Conservation (phyloP, 2,888 invertebrate genomes). For the Tachina grossa region DNA sequence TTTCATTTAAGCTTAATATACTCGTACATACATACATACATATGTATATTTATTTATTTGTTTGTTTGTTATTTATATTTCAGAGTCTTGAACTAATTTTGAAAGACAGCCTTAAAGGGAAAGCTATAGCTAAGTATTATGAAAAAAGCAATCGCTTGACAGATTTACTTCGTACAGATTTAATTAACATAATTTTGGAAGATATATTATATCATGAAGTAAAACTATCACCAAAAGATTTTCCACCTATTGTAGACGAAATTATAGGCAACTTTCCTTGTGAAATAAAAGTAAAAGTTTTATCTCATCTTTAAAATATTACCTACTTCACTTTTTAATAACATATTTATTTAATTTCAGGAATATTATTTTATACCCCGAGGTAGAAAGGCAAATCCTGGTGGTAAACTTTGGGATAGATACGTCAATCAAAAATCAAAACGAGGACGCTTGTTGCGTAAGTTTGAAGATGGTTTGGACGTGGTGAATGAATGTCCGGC, state of each 20-base stretch:
- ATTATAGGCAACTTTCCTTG: constrained; percentile 21
- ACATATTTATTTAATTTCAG: constrained; percentile 1
- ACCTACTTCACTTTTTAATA: not conserved
- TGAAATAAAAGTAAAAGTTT: constrained; percentile 43
- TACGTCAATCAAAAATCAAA: constrained; percentile 54
- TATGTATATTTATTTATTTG: no score
- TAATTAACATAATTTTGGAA: constrained; percentile 48
- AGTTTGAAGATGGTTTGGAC: constrained; percentile 23
- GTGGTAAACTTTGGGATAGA: constrained; percentile 54
- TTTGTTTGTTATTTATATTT: not conserved
- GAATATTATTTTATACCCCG: constrained; percentile 56
- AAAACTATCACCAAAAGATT: constrained; percentile 35
- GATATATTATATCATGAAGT: constrained; percentile 35
- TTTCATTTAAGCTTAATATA: not conserved
- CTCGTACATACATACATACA: no score
- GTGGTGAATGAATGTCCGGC: not conserved
- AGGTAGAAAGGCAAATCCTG: constrained; percentile 32
- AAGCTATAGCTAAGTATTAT: constrained; percentile 23
- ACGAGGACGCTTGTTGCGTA: not conserved
- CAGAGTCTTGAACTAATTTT: constrained; percentile 28
- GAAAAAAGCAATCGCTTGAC: constrained; percentile 18
- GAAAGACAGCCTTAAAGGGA: constrained; percentile 31
- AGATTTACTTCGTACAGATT: constrained; percentile 23
- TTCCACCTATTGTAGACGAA: constrained; percentile 34
- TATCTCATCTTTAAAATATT: not conserved